Conservation (phyloP, 1,140 invertebrate species). For the Halotydeus destructor region DNA sequence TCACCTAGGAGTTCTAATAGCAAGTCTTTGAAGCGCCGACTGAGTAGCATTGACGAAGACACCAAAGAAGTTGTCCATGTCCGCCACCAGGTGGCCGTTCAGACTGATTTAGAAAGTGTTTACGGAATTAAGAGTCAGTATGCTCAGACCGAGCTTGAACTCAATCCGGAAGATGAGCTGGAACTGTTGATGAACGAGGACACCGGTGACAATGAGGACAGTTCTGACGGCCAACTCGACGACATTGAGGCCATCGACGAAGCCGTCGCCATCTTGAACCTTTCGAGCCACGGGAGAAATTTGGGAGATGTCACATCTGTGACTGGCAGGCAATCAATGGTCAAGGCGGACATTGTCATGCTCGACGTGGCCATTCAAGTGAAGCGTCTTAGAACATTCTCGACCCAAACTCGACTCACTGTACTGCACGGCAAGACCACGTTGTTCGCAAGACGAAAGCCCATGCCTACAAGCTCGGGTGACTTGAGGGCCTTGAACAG, state of each 20-base stretch:
- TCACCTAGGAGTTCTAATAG: background rate
- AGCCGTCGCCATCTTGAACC: no score
- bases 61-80: background rate
- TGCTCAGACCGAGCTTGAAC: constrained; percentile 2
- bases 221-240: no score
- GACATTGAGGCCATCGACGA: no score
- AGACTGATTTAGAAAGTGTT: constrained; percentile 5
- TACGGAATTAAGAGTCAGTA: constrained; percentile 5
- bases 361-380: constrained; percentile 3
- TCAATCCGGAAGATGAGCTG: constrained; percentile 4
- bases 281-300: no score
- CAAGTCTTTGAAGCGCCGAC: background rate
- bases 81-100: background rate
- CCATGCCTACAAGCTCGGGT: no score
- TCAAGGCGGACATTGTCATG: no score
- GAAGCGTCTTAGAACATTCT: background rate
- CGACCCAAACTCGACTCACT: constrained; percentile 3
- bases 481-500: no score
- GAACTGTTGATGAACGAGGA: constrained; percentile 3
- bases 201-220: no score
- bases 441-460: no score
- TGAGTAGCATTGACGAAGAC: background rate
- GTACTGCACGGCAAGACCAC: no score
- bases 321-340: no score
- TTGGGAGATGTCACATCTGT: no score